Base-by-base conservation (phyloP, 2,797 vertebrate species). In the Florisuga fusca region DNA sequence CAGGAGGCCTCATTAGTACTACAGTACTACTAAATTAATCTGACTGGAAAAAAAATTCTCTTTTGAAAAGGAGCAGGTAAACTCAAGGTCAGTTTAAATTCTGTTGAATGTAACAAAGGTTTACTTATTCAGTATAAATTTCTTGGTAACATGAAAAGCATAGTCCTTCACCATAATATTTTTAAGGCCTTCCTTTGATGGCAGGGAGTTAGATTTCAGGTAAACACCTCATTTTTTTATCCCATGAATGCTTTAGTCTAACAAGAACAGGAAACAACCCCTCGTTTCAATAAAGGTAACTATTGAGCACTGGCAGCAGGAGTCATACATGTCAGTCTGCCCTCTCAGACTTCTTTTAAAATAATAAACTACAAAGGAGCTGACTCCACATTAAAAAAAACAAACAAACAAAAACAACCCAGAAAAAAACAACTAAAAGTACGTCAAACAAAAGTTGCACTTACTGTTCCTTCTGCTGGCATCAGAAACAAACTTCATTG, bases 1-100 rank as follows among this genome's bases (percentile, higher is more conserved):
- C 95, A 76, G 53, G 96, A 95, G 96, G 74, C 68, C 80, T 97
- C 93, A 95, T 96, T 96, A 96, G 78, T 78, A 76, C 81, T 79
- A 46, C 63, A 80, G 74, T 27, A 61, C n/a, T n/a, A 89, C 55
- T 93, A 84, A 83, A 89, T 80, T 66, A 63, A 90, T 91, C 84
- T 86, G 83, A 94, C 43, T 91, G 1, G 0, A 87, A 78, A 92
- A 43, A 89, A 81, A 58, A 54, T 26, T 66, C 77, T 61, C 61
- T 31, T 54, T 55, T 51, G 51, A 93, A 89, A 76, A 54, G 15
- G 53, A 87, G 59, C 55, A 94, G 88, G 93, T 95, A 84, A 91
- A 51, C 25, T 61, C 23, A 20, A 31, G n/a, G 20, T 50, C 36
- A 80, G 54, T 63, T 86, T 69, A 73, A 95, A 90, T 92, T 85